Percentiles rank a stretch among this genome's conserved stretches.
phyloP scores from a whole-genome alignment of 1,140 invertebrate genomes.

The Andricus grossulariae region DNA sequence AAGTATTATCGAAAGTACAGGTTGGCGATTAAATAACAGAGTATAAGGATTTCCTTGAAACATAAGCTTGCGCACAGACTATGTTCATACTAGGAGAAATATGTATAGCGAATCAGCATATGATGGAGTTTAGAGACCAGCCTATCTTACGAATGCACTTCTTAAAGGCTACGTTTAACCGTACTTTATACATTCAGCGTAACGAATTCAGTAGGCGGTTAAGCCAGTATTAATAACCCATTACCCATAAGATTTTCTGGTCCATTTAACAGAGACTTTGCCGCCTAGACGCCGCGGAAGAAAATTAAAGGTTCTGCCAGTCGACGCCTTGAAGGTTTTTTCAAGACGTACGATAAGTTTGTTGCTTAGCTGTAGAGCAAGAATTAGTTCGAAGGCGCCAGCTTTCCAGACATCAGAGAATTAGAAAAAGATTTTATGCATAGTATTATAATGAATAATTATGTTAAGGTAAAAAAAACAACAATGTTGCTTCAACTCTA shows the following conservation, averaged over 20 bases:
- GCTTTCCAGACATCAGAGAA: too few species aligned
- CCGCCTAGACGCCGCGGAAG: slow-evolving; percentile 42
- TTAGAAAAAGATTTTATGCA: too few species aligned
- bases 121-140: slow-evolving; percentile 21
- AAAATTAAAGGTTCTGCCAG: slow-evolving; percentile 51
- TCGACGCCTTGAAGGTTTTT: slow-evolving; percentile 33
- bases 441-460: too few species aligned
- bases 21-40: slow-evolving; percentile 22
- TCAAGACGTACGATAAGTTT: background rate
- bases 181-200: slow-evolving; percentile 50
- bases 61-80: background rate
- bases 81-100: slow-evolving; percentile 1
- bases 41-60: background rate
- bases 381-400: background rate
- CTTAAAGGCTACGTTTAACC: slow-evolving; percentile 48
- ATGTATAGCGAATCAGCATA: slow-evolving; percentile 31
- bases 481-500: too few species aligned
- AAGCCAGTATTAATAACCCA: slow-evolving; percentile 62
- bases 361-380: background rate
- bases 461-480: too few species aligned
- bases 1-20: slow-evolving; percentile 7
- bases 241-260: slow-evolving; percentile 62
- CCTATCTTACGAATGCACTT: slow-evolving; percentile 44
- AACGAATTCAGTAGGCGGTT: slow-evolving; percentile 60
- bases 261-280: slow-evolving; percentile 52